Evolutionary conservation across 2,113 vertebrate genomes (phyloP).

Genomic region (Nanorana parkeri): DNA sequence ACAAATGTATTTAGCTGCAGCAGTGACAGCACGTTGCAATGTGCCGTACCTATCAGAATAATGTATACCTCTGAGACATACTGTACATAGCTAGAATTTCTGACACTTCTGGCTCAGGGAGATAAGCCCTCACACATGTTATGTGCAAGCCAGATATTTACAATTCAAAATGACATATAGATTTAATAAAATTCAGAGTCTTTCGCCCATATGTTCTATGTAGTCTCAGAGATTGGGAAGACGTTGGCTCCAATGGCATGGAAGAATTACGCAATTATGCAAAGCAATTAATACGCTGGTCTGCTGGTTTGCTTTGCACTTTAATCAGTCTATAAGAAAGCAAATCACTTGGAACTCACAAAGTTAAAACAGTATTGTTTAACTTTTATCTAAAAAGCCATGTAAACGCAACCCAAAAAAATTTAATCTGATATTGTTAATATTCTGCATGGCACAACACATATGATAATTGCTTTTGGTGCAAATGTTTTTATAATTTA

Average conservation of each 20-base stretch:
- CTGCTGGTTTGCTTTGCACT: background rate
- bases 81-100: background rate
- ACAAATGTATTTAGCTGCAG: conserved; percentile 24
- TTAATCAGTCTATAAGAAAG: too few species aligned
- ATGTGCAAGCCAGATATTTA: conserved; percentile 24
- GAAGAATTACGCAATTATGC: background rate
- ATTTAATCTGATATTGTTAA: too few species aligned
- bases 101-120: conserved; percentile 44
- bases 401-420: too few species aligned
- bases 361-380: too few species aligned
- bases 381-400: too few species aligned
- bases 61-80: conserved; percentile 41
- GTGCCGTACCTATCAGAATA: conserved; percentile 28
- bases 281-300: background rate
- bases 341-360: too few species aligned
- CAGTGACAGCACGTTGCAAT: conserved; percentile 7
- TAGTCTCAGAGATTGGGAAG: background rate
- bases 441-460: too few species aligned
- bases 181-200: conserved; percentile 18
- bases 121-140: conserved; percentile 31
- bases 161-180: conserved; percentile 24
- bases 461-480: too few species aligned
- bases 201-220: conserved; percentile 2
- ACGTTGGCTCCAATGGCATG: background rate
- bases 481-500: too few species aligned